phyloP scores from a whole-genome alignment of 2,797 vertebrate species.

The Sarcophilus harrisii region DNA sequence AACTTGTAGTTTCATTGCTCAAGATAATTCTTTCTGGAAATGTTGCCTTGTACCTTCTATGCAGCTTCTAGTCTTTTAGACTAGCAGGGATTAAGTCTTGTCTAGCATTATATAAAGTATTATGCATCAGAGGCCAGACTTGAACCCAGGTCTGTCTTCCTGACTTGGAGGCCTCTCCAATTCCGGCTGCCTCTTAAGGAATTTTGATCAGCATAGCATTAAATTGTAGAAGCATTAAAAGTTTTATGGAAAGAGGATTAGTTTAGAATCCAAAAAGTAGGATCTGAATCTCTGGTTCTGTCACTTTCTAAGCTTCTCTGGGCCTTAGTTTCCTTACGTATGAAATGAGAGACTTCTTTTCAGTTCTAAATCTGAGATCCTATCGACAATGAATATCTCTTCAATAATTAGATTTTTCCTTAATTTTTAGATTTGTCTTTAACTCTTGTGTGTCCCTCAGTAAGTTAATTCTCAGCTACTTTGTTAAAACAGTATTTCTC shows the following conservation, averaged over 20 bases:
- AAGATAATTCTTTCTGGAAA: too few relatives aligned
- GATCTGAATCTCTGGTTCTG: background rate
- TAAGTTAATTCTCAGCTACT: background rate
- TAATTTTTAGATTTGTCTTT: background rate
- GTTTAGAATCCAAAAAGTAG: background rate
- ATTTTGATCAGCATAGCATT: background rate
- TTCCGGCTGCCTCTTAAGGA: background rate
- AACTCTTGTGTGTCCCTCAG: background rate
- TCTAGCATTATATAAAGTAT: background rate
- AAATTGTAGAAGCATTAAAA: background rate
- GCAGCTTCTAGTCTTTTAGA: background rate
- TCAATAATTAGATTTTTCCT: background rate
- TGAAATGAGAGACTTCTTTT: background rate
- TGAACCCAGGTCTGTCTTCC: background rate
- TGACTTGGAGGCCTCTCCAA: background rate
- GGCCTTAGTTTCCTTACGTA: background rate
- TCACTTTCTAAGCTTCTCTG: background rate
- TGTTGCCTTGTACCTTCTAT: background rate
- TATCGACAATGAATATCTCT: background rate
- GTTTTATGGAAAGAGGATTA: background rate
- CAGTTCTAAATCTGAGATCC: background rate
- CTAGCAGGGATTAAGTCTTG: background rate
- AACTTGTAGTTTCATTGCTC: background rate
- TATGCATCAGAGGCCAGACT: background rate
- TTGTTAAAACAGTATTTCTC: background rate